A percentile compares a stretch with the other conserved stretches of the same genome.
These are phyloP conservation scores for Climacteris rufus DNA, from an alignment of 2,113 vertebrate genomes.

Conservation along the genomic window DNA sequence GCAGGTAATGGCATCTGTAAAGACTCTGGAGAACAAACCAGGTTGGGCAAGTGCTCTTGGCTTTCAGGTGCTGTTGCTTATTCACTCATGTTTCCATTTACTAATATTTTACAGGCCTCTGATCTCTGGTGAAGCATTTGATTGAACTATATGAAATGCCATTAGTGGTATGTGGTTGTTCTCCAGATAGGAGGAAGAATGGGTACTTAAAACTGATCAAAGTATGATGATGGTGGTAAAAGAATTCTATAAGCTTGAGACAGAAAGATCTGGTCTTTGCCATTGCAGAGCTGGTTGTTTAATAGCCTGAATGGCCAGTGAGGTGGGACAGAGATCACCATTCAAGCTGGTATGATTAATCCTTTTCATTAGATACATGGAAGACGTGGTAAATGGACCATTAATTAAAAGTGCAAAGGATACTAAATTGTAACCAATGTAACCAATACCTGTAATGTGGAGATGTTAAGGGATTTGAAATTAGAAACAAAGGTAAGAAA, in stretches of 20 bases:
- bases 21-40: not conserved
- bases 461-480: not conserved
- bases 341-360: constrained; percentile 34
- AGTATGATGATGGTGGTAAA: not conserved
- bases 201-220: not conserved
- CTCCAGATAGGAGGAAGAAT: not conserved
- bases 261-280: not conserved
- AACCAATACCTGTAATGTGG: not conserved
- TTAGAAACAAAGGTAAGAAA: not conserved
- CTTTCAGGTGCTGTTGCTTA: not conserved
- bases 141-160: not conserved
- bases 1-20: not conserved
- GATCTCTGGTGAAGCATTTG: not conserved
- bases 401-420: constrained; percentile 48
- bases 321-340: not conserved
- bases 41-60: not conserved
- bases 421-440: constrained; percentile 1
- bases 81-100: not conserved
- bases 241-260: not conserved
- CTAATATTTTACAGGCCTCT: not conserved
- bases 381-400: constrained; percentile 41
- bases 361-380: constrained; percentile 16
- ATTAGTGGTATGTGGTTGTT: not conserved
- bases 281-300: not conserved
- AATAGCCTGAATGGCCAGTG: not conserved